Conservation (phyloP, 2,797 vertebrate genomes). For the Selene dorsalis region DNA sequence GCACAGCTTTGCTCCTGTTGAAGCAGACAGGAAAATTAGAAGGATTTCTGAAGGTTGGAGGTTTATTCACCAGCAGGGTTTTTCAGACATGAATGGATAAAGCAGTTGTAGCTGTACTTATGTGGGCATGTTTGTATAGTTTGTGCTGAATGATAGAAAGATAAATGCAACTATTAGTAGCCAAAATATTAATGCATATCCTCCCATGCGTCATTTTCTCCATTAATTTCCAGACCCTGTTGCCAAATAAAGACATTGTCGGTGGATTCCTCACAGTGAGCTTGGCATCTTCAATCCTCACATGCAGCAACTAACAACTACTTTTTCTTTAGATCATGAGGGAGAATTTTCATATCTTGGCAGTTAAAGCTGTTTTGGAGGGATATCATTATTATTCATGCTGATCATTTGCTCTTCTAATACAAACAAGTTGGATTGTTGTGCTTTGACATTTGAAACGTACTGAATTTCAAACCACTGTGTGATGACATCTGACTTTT, state of each 20-base stretch:
- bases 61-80: background rate
- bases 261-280: background rate
- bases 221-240: conserved; percentile 1
- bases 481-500: conserved; percentile 25
- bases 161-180: background rate
- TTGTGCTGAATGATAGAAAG: background rate
- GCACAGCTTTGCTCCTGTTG: background rate
- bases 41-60: background rate
- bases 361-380: background rate
- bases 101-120: background rate
- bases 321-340: no score
- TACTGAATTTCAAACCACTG: conserved; percentile 19
- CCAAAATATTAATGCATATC: background rate
- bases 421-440: background rate
- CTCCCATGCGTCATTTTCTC: background rate
- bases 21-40: background rate
- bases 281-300: background rate
- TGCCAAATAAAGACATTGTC: background rate
- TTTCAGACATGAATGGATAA: background rate
- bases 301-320: background rate
- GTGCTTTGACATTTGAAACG: conserved; percentile 6
- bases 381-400: conserved; percentile 12
- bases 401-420: conserved; percentile 6
- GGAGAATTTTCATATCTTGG: conserved; percentile 1
- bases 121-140: background rate